These are phyloP conservation scores for Magallana nippona DNA, from an alignment of 2,888 invertebrate genomes.

Conservation along the genomic window DNA sequence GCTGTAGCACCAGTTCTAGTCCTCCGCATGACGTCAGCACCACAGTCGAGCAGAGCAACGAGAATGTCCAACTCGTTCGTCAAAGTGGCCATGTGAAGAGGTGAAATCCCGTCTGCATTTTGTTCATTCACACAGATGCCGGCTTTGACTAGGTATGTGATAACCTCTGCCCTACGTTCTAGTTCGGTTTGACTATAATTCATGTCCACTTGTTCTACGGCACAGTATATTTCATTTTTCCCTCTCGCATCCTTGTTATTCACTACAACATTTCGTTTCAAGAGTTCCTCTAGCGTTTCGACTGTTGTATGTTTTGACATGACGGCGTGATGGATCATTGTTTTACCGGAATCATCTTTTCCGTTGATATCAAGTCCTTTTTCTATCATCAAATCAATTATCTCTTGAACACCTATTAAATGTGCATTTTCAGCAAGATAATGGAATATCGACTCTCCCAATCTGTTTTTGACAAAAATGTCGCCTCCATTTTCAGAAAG, in stretches of 20 bases:
- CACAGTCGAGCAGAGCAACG: slow-evolving; percentile 34
- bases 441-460: slow-evolving; percentile 39
- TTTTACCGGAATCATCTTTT: slow-evolving; percentile 35
- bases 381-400: neutral
- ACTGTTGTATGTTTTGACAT: slow-evolving; percentile 32
- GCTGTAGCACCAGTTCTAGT: slow-evolving; percentile 44
- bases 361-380: slow-evolving; percentile 27
- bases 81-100: slow-evolving; percentile 44
- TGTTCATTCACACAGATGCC: slow-evolving; percentile 37
- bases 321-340: slow-evolving; percentile 37
- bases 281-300: slow-evolving; percentile 23
- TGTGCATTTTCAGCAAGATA: slow-evolving; percentile 32
- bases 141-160: slow-evolving; percentile 11
- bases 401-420: slow-evolving; percentile 10
- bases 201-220: slow-evolving; percentile 40
- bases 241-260: slow-evolving; percentile 34
- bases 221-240: slow-evolving; percentile 40
- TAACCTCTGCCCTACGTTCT: slow-evolving; percentile 35
- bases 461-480: slow-evolving; percentile 30
- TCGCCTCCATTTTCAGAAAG: slow-evolving; percentile 47
- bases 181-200: neutral
- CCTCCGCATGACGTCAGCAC: slow-evolving; percentile 36
- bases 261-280: neutral
- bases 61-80: slow-evolving; percentile 28
- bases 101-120: slow-evolving; percentile 41